Evolutionary conservation across 2,113 vertebrate species (phyloP), one percentile per base, ranked within the genome.

Genomic region (Nibea coibor): DNA sequence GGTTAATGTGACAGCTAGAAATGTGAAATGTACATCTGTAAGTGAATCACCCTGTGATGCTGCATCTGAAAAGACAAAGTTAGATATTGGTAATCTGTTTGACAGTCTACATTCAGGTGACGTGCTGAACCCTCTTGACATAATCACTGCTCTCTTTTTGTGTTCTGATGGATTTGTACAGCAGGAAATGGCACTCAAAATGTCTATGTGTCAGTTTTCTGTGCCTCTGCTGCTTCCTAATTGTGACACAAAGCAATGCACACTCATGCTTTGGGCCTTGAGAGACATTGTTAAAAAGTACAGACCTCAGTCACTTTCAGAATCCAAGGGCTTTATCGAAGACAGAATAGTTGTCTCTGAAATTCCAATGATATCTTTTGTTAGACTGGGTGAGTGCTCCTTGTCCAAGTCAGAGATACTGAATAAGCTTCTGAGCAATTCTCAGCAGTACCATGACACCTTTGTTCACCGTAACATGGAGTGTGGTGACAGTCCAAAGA

Each of bases 321-420:
- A 90, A 1, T 74, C 83, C 26, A 83, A 20, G 16, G 80, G 82
- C 2, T 94, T 93, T 45, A 78, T 77, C 26, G 92, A 94, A 63
- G 47, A 87, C 0, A 88, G 85, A 48, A 89, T 96, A 43, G 89
- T 93, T 78, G 28, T 72, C 10, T 75, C 88, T 64, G 11, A 92
- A 22, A 24, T 94, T 17, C 94, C 87, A 47, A 90, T 89, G 77
- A 71, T 94, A 20, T 96, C 96, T 16, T 96, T 96, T 88, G 95
- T 96, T 59, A 93, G 93, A 59, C 61, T 97, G 20, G 95, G 95
- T 24, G 70, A 80, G 11, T 94, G 91, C 70, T 94, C 90, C 16
- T 66, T 95, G 69, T 96, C 96, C 45, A 97, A 96, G 85, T 97
- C 96, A 48, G 78, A 91, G 68, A 78, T 94, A 48, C 88, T 97